Evolutionary conservation across 53 echinoderm and acorn worm species (phyloP).

Genomic region (Paracentrotus lividus): DNA sequence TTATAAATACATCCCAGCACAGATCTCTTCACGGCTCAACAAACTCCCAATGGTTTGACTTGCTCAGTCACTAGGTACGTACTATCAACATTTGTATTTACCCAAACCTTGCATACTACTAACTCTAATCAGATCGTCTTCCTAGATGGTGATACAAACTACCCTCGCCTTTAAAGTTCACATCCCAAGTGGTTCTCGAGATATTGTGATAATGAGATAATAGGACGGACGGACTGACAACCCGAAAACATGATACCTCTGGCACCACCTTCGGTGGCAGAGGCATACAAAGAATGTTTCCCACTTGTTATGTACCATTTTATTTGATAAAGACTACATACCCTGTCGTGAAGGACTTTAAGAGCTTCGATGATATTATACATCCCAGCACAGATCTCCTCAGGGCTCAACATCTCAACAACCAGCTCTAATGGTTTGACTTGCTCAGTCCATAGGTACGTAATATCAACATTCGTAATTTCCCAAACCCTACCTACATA

Average conservation of each 20-base stretch:
- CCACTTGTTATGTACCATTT: too few species aligned
- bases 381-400: constrained; percentile 97
- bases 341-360: constrained; percentile 94
- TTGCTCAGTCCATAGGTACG: constrained; percentile 93
- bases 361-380: constrained; percentile 94
- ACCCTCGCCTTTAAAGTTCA: too few species aligned
- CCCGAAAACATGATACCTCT: too few species aligned
- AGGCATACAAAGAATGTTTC: too few species aligned
- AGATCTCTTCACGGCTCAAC: constrained; percentile 95
- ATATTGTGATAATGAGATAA: too few species aligned
- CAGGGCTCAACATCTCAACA: constrained; percentile 90
- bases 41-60: constrained; percentile 92
- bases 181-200: too few species aligned
- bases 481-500: too few species aligned
- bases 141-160: too few species aligned
- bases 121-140: too few species aligned
- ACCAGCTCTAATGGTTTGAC: constrained; percentile 95
- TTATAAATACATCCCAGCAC: constrained; percentile 96
- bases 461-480: constrained; percentile 95
- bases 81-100: constrained; percentile 94
- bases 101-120: too few species aligned
- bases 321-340: constrained; percentile 57
- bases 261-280: too few species aligned
- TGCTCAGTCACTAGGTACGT: constrained; percentile 96
- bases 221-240: too few species aligned